These are phyloP conservation scores for Terebella lapidaria DNA, from an alignment of 2,888 invertebrate genomes.

Conservation along the genomic window DNA sequence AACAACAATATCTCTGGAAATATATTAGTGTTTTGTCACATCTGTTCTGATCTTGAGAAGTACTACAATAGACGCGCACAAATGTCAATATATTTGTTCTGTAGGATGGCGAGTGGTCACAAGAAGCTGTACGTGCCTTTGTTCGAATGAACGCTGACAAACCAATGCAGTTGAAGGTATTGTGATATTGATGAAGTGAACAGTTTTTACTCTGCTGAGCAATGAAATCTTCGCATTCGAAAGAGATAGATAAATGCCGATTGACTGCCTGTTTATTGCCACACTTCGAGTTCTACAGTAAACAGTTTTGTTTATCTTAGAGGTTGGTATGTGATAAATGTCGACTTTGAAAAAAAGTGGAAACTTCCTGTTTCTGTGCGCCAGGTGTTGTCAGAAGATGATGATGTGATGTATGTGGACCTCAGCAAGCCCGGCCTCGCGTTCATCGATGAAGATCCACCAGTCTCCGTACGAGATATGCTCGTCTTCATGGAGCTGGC, in stretches of 20 bases:
- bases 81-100: too few relatives aligned
- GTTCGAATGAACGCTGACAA: constrained; percentile 35
- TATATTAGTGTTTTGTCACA: not conserved
- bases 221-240: too few relatives aligned
- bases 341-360: too few relatives aligned
- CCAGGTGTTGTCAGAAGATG: not conserved
- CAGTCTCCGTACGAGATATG: constrained; percentile 55
- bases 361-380: not conserved
- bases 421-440: constrained; percentile 35
- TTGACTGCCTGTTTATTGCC: too few relatives aligned
- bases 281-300: too few relatives aligned
- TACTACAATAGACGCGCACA: too few relatives aligned
- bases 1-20: not conserved
- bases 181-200: too few relatives aligned
- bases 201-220: too few relatives aligned
- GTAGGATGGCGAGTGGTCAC: constrained; percentile 28
- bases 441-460: constrained; percentile 42
- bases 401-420: constrained; percentile 27
- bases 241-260: too few relatives aligned
- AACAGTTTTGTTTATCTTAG: too few relatives aligned
- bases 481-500: constrained; percentile 55
- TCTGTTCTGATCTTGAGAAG: not conserved
- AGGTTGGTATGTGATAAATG: too few relatives aligned
- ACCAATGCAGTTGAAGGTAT: constrained; percentile 33
- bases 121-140: constrained; percentile 33